phyloP scores from a whole-genome alignment of 2,113 vertebrate species.

The Apodemus speciosus region DNA sequence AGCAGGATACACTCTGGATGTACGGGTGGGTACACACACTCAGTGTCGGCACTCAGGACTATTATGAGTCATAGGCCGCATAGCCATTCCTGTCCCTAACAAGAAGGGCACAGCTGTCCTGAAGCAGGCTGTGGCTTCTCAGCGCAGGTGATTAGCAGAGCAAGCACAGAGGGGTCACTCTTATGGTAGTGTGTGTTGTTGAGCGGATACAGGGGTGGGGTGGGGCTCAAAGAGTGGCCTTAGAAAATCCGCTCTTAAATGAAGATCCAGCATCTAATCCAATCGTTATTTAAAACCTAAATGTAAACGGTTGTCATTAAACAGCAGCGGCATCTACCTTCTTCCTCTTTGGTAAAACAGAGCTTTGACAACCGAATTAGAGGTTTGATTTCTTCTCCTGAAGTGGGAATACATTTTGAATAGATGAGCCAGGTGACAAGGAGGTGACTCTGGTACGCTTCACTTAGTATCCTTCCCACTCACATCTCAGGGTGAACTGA shows the following conservation, averaged over 20 bases:
- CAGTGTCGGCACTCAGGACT: background rate
- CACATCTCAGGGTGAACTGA: background rate
- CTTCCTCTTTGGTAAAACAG: background rate
- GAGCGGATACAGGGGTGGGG: background rate
- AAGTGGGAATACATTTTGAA: background rate
- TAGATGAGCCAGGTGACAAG: background rate
- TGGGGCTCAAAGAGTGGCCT: background rate
- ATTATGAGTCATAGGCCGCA: background rate
- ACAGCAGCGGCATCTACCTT: fast-evolving
- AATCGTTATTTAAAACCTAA: background rate
- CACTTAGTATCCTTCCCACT: background rate
- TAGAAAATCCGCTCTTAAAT: too few species aligned
- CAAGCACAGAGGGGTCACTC: fast-evolving
- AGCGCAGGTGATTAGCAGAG: background rate
- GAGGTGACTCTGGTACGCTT: background rate
- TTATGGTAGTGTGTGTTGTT: background rate
- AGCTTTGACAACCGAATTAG: background rate
- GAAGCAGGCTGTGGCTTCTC: background rate
- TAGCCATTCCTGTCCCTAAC: background rate
- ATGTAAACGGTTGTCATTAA: background rate
- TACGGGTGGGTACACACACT: background rate
- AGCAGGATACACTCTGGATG: background rate
- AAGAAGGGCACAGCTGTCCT: background rate
- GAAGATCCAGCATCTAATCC: background rate
- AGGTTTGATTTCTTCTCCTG: background rate